Percentiles rank a stretch among this genome's conserved stretches.
These are phyloP conservation scores for Thera obeliscata DNA, from an alignment of 2,888 invertebrate genomes.

Conservation along the genomic window DNA sequence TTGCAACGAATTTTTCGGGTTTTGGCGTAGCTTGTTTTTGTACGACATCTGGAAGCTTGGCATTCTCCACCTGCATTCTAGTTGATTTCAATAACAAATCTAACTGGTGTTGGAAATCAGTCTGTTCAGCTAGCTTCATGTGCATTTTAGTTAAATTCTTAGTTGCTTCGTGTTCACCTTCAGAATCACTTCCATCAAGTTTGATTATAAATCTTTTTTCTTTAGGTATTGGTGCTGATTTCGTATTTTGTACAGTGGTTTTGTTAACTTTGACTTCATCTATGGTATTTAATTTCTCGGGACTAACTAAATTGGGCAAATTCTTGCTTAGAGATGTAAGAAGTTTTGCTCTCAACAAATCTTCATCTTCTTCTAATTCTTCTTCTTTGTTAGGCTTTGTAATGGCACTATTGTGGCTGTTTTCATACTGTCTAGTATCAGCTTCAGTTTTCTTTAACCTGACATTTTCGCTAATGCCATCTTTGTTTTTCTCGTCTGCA, in stretches of 20 bases:
- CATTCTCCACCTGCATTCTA: slow-evolving; percentile 72
- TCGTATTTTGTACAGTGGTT: slow-evolving; percentile 33
- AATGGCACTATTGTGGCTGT: slow-evolving; percentile 33
- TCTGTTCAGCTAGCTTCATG: slow-evolving; percentile 70
- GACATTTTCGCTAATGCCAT: slow-evolving; percentile 42
- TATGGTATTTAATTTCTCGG: slow-evolving; percentile 52
- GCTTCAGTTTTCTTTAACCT: slow-evolving; percentile 32
- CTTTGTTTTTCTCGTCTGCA: slow-evolving; percentile 69
- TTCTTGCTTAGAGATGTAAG: slow-evolving; percentile 85
- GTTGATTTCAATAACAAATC: slow-evolving; percentile 76
- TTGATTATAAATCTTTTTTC: slow-evolving; percentile 76
- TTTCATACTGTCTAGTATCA: slow-evolving; percentile 29
- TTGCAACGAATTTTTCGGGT: slow-evolving; percentile 71
- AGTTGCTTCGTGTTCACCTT: slow-evolving; percentile 80
- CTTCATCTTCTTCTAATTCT: slow-evolving; percentile 85
- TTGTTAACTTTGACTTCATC: slow-evolving; percentile 45
- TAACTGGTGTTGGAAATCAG: slow-evolving; percentile 76
- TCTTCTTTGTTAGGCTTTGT: slow-evolving; percentile 52
- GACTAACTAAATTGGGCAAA: slow-evolving; percentile 70
- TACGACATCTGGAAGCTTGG: slow-evolving; percentile 61
- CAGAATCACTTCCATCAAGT: slow-evolving; percentile 77
- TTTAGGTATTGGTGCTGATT: slow-evolving; percentile 48
- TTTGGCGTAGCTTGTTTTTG: slow-evolving; percentile 54
- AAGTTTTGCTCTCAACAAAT: slow-evolving; percentile 84
- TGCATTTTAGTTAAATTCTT: slow-evolving; percentile 82